Evolutionary conservation across 2,797 vertebrate genomes (phyloP), one percentile per base, ranked within the genome.

Genomic region (Serranus cabrilla): DNA sequence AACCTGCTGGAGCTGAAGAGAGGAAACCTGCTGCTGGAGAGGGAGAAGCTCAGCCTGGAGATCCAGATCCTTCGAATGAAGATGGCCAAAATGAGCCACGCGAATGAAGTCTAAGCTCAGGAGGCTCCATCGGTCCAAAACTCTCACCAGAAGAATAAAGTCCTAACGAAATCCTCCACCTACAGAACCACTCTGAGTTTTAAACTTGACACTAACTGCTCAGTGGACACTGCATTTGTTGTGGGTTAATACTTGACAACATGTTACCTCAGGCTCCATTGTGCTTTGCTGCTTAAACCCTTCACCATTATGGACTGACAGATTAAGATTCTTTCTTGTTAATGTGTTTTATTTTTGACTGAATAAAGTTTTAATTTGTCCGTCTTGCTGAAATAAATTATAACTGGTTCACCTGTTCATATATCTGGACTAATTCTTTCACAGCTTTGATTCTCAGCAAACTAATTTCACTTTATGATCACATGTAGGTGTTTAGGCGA

Each of bases 21-120:
- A 42, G 78, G 49, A 47, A 91, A 91, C 62, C 81, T 87, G 72
- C 71, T 87, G 43, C 57, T 92, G 79, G 82, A 93, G 76, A 74
- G 80, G 17, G 88, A 91, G 71, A 91, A 92, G 73, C 87, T 92
- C 12, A 55, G 25, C 25, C 76, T 92, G 76, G 74, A 92, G 83
- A 89, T 89, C 27, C 69, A 89, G 62, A 67, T 89, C 6, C 82
- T 90, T 3, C 70, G 25, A 8, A 2, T 63, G 25, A 86, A 91
- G 64, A 18, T 87, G 61, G 74, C 71, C 47, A 80, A 64, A 62
- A 64, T 83, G 54, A 57, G 11, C 5, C 0, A 6, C 0, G 0
- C 6, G 16, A 2, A 47, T 12, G 9, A 16, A 18, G 13, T 11
- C 40, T 80, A 40, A 64, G 20, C 20, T 3, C 2, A 12, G 25